Percentiles rank a stretch among this genome's conserved stretches.
Evolutionary conservation across 2,113 vertebrate species (phyloP).

Genomic region (Corvus cornix): DNA sequence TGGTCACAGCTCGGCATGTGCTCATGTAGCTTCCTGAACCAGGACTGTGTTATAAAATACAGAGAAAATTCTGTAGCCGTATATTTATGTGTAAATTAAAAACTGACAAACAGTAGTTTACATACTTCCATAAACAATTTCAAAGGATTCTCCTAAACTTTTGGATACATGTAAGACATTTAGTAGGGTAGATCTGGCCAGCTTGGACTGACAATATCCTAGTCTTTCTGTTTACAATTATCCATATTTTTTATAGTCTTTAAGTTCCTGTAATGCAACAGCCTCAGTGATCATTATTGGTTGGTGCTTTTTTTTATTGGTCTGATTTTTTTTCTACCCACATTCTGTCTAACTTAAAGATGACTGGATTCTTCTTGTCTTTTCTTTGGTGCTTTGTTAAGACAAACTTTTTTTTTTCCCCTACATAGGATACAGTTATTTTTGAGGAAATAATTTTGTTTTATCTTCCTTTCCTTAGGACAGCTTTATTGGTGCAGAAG

Average conservation of each 20-base stretch:
- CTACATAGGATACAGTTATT: not conserved
- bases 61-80: not conserved
- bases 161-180: not conserved
- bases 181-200: not conserved
- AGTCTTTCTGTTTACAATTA: slow-evolving; percentile 49
- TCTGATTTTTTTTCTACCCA: not conserved
- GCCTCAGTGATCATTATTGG: slow-evolving; percentile 17
- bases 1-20: not conserved
- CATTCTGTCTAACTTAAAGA: slow-evolving; percentile 32
- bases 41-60: not conserved
- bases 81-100: slow-evolving; percentile 48
- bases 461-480: slow-evolving; percentile 9
- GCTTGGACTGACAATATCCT: slow-evolving; percentile 14
- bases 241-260: not conserved
- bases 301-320: slow-evolving; percentile 52
- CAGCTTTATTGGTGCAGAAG: slow-evolving; percentile 17
- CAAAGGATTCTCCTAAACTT: slow-evolving; percentile 3
- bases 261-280: not conserved
- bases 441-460: not conserved
- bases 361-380: slow-evolving; percentile 41
- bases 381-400: slow-evolving; percentile 63
- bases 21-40: not conserved
- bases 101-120: not conserved
- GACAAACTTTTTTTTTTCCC: not conserved
- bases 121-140: not conserved